Evolutionary conservation across 2,888 invertebrate genomes (phyloP).

Genomic region (Spilosoma lubricipeda): DNA sequence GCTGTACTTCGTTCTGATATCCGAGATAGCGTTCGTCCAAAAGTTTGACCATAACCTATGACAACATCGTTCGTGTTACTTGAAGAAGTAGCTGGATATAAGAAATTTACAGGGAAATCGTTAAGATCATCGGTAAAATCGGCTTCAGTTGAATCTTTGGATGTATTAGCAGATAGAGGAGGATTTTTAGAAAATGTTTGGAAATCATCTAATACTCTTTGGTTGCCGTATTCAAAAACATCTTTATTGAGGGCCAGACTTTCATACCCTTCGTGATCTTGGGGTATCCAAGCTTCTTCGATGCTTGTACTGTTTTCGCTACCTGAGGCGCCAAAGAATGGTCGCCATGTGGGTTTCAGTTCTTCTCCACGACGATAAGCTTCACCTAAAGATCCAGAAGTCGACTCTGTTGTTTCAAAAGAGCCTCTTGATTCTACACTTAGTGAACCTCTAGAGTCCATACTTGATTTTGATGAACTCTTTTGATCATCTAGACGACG

Average conservation of each 20-base stretch:
- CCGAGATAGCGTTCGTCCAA: conserved; percentile 92
- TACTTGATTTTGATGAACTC: conserved; percentile 87
- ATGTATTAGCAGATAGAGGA: conserved; percentile 80
- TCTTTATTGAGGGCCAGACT: conserved; percentile 82
- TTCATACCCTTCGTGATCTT: conserved; percentile 89
- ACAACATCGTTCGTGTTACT: conserved; percentile 88
- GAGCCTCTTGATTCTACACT: conserved; percentile 91
- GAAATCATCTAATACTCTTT: conserved; percentile 80
- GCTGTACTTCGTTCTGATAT: conserved; percentile 96
- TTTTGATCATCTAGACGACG: conserved; percentile 82
- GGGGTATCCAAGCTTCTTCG: conserved; percentile 93
- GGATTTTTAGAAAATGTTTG: conserved; percentile 83
- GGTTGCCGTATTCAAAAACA: conserved; percentile 78
- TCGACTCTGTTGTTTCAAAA: conserved; percentile 90
- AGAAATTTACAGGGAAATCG: conserved; percentile 91
- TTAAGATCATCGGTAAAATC: conserved; percentile 92
- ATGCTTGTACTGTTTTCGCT: conserved; percentile 95
- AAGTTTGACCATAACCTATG: conserved; percentile 90
- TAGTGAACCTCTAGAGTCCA: conserved; percentile 87
- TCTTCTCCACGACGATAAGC: conserved; percentile 90
- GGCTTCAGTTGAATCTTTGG: conserved; percentile 86
- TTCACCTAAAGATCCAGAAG: conserved; percentile 91
- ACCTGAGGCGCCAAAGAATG: conserved; percentile 91
- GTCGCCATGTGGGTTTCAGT: conserved; percentile 92
- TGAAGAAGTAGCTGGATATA: conserved; percentile 89